These are phyloP conservation scores for Kryphioiulus occultus DNA, from an alignment of 2,888 invertebrate genomes.

Conservation along the genomic window DNA sequence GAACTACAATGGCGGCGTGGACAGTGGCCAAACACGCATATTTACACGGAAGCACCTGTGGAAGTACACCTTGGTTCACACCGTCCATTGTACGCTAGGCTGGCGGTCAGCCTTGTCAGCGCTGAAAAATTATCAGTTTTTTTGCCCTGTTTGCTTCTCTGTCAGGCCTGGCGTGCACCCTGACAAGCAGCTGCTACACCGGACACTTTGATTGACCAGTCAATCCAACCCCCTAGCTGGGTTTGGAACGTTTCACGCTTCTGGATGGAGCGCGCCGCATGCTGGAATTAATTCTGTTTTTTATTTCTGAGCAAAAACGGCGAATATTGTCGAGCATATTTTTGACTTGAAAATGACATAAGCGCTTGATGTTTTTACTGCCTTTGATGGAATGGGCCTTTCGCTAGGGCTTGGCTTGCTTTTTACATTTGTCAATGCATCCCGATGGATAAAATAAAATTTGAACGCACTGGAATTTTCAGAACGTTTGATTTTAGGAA, in stretches of 20 bases:
- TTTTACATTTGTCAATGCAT: no score
- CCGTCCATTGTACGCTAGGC: background rate
- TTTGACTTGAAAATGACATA: no score
- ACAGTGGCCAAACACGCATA: slow-evolving; percentile 23
- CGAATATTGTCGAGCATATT: no score
- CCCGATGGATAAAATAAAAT: no score
- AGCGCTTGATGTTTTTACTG: no score
- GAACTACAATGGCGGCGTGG: background rate
- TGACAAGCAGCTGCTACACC: background rate
- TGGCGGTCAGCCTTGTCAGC: slow-evolving; percentile 8
- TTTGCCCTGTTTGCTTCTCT: background rate
- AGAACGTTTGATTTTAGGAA: no score
- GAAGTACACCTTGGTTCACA: background rate
- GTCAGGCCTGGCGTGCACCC: background rate
- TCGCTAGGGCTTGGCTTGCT: no score
- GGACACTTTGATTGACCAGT: slow-evolving; percentile 14
- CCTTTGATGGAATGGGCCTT: no score
- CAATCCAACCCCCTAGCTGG: slow-evolving; percentile 4
- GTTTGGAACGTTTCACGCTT: background rate
- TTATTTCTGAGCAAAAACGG: no score
- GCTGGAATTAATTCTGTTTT: background rate
- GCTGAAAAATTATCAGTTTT: slow-evolving; percentile 17
- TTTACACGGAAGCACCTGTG: slow-evolving; percentile 17
- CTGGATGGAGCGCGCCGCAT: background rate
- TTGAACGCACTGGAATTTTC: no score